These are phyloP conservation scores for Pilophorus perplexus DNA, from an alignment of 2,888 invertebrate genomes.

Conservation along the genomic window DNA sequence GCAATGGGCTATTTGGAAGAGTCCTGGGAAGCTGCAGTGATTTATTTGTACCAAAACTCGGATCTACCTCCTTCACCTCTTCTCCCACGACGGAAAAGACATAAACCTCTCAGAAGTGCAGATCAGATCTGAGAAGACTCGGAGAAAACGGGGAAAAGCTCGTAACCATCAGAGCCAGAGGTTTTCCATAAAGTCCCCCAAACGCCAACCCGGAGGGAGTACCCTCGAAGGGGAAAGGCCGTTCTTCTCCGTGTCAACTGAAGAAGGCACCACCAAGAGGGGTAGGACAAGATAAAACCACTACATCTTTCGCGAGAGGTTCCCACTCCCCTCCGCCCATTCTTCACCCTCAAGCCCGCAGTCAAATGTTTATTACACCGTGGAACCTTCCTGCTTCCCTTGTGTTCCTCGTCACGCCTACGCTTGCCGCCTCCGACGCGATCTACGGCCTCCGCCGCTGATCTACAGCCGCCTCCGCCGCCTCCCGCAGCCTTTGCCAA, in stretches of 20 bases:
- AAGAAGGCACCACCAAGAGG: conserved; percentile 4
- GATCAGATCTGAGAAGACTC: conserved; percentile 15
- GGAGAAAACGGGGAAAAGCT: background rate
- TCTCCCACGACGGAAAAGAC: background rate
- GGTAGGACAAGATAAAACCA: conserved; percentile 19
- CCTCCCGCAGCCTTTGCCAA: conserved; percentile 2
- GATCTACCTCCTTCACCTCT: background rate
- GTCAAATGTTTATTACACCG: conserved; percentile 27
- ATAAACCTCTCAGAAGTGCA: conserved; percentile 17
- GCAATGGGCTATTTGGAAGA: too few relatives aligned
- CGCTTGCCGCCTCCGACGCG: conserved; percentile 20
- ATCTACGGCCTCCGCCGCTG: conserved; percentile 10
- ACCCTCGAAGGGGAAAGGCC: conserved; percentile 1
- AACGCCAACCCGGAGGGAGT: background rate
- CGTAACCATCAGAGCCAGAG: conserved; percentile 28
- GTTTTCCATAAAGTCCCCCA: conserved; percentile 29
- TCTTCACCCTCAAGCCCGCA: background rate
- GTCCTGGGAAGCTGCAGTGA: too few relatives aligned
- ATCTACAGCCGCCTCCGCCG: conserved; percentile 22
- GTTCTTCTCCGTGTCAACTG: conserved; percentile 29
- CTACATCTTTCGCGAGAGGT: conserved; percentile 13
- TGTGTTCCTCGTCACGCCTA: conserved; percentile 17
- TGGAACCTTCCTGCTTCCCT: conserved; percentile 27
- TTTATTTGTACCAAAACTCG: too few relatives aligned
- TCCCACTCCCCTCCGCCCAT: background rate